These are phyloP conservation scores for Syngnathus rostellatus DNA, from an alignment of 2,797 vertebrate genomes.

Conservation along the genomic window DNA sequence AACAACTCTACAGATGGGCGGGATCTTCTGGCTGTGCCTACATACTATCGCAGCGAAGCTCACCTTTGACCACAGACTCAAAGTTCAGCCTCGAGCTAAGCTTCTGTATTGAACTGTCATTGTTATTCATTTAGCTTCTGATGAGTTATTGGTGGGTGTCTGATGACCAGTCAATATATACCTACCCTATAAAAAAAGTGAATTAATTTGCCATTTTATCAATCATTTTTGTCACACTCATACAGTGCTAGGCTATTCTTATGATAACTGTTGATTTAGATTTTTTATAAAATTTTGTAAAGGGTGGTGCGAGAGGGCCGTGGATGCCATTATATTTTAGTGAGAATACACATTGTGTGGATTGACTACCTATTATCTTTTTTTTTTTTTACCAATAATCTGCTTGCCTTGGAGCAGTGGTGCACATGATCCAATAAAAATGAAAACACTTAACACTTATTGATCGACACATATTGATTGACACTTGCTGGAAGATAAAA, in stretches of 20 bases:
- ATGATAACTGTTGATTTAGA: background rate
- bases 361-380: no score
- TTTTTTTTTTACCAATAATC: background rate
- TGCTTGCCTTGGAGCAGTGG: background rate
- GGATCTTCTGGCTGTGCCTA: slow-evolving; percentile 20
- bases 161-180: background rate
- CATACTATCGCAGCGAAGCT: slow-evolving; percentile 49
- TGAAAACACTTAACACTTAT: no score
- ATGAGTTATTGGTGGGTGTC: background rate
- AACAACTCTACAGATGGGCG: fast-evolving
- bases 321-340: background rate
- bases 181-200: background rate
- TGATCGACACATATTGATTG: no score
- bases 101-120: background rate
- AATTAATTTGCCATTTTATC: background rate
- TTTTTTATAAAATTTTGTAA: background rate
- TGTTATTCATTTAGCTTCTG: background rate
- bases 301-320: background rate
- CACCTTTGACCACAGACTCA: slow-evolving; percentile 41
- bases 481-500: no score
- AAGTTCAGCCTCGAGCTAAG: background rate
- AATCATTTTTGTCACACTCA: background rate
- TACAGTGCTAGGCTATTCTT: background rate
- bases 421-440: background rate
- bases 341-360: background rate